Base-by-base conservation (phyloP, 2,113 vertebrate genomes). In the Pelvicachromis taeniatus region DNA sequence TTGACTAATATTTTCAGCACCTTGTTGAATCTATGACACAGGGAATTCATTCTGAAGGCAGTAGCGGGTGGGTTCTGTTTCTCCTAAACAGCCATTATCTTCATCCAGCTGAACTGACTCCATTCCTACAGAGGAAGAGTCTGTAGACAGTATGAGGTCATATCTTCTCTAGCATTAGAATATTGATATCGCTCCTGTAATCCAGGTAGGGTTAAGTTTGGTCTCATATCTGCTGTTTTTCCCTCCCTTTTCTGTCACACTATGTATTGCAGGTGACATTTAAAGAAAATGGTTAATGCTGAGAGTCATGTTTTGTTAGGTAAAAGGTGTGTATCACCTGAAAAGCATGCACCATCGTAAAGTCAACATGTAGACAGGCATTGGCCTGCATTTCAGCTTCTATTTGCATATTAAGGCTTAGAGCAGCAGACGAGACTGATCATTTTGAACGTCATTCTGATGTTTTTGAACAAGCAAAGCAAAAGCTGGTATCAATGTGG, bases 251-350 rank as follows among this genome's bases (percentile, higher is more conserved):
- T 7, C 68, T 31, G 70, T 54, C n/a, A 31, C 26, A 38, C 77
- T 21, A 21, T 80, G 42, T 29, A 42, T 7, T 73, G 29, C 52
- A 80, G 65, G 79, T 84, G 52, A 10, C 45, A 65, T 88, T 77
- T 17, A 79, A 58, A 84, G 70, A 78, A 50, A 19, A 40, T 35
- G 54, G 29, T 52, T 17, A 54, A 78, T 48, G 10, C n/a, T 70
- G 58, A 80, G 16, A 12, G 68, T 63, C 3, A 63, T 54, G 53
- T 83, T 80, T 82, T 53, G 31, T 84, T 23, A 58, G 56, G 65
- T 86, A 81, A 90, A 78, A n/a, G 9, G 95, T 97, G 9, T 40
- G 16, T 95, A 96, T 93, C 96, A 97, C 90, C 94, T 97, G 93
- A 79, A 38, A 42, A 42, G 35, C 55, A 26, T 29, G 23, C 2